Conservation (phyloP, 1,140 invertebrate species). For the Camponotus pennsylvanicus region DNA sequence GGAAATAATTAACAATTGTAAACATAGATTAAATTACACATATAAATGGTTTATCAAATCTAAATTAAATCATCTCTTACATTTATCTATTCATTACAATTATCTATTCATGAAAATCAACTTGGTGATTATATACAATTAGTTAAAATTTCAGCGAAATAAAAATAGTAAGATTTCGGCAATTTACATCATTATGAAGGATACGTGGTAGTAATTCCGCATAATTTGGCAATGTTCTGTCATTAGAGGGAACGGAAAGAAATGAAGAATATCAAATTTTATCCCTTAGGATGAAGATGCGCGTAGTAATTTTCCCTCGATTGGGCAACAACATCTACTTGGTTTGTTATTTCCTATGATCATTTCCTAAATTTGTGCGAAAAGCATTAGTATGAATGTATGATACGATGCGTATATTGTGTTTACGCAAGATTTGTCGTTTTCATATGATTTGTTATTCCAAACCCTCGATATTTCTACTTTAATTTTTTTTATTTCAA, state of each 20-base stretch:
- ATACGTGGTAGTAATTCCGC: conserved; percentile 25
- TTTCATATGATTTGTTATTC: background rate
- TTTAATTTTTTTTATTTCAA: background rate
- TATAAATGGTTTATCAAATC: too few relatives aligned
- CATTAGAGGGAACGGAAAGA: background rate
- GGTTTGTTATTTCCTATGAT: background rate
- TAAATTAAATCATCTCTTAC: too few relatives aligned
- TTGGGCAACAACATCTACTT: background rate
- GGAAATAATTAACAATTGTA: too few relatives aligned
- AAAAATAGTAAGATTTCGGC: conserved; percentile 50
- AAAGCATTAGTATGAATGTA: background rate
- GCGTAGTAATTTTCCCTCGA: background rate
- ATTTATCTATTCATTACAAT: too few relatives aligned
- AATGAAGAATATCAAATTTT: conserved; percentile 4
- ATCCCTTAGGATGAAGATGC: background rate
- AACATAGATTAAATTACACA: too few relatives aligned
- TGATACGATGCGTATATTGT: background rate
- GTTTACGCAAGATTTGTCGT: background rate
- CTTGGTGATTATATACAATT: too few relatives aligned
- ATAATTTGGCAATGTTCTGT: conserved; percentile 17
- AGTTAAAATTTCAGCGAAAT: background rate
- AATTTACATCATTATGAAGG: conserved; percentile 36
- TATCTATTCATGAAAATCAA: too few relatives aligned
- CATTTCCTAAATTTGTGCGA: background rate
- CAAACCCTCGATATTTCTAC: background rate